phyloP scores from a whole-genome alignment of 2,797 vertebrate species.

The Pelobates cultripes region DNA sequence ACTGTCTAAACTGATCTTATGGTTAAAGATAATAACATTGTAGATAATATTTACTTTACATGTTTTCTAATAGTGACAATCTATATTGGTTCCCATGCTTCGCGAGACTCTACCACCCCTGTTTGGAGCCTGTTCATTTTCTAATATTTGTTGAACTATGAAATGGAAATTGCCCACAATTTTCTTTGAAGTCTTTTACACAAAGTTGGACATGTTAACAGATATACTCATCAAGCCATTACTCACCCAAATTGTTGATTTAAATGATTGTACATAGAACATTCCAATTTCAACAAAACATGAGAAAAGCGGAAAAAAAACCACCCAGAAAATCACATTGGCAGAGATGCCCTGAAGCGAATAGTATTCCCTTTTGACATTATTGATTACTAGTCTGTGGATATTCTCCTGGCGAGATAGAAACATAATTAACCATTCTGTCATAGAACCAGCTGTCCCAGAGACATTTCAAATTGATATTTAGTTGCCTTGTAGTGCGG shows the following conservation, averaged over 20 bases:
- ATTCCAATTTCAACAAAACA: slow-evolving; percentile 42
- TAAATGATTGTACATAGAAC: slow-evolving; percentile 33
- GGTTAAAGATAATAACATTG: too few relatives aligned
- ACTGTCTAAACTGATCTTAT: too few relatives aligned
- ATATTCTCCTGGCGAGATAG: slow-evolving; percentile 58
- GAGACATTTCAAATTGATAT: slow-evolving; percentile 56
- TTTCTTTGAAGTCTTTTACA: slow-evolving; percentile 9
- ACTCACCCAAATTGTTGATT: slow-evolving; percentile 36
- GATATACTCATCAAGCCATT: slow-evolving; percentile 28
- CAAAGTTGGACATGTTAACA: slow-evolving; percentile 1
- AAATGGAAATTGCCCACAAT: not conserved
- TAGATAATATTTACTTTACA: too few relatives aligned
- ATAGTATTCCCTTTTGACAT: slow-evolving; percentile 57
- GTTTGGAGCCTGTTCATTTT: not conserved
- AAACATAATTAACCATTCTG: slow-evolving; percentile 61
- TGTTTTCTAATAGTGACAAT: too few relatives aligned
- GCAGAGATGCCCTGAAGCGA: slow-evolving; percentile 51
- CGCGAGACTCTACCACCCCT: not conserved
- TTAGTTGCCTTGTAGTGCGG: slow-evolving; percentile 52
- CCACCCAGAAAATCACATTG: slow-evolving; percentile 47
- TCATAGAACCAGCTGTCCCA: slow-evolving; percentile 57
- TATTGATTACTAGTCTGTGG: slow-evolving; percentile 57
- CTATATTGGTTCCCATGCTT: not conserved
- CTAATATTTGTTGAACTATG: not conserved
- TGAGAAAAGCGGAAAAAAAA: slow-evolving; percentile 27